Conservation (phyloP, 1,140 invertebrate species). For the Chironomus striatipennis region DNA sequence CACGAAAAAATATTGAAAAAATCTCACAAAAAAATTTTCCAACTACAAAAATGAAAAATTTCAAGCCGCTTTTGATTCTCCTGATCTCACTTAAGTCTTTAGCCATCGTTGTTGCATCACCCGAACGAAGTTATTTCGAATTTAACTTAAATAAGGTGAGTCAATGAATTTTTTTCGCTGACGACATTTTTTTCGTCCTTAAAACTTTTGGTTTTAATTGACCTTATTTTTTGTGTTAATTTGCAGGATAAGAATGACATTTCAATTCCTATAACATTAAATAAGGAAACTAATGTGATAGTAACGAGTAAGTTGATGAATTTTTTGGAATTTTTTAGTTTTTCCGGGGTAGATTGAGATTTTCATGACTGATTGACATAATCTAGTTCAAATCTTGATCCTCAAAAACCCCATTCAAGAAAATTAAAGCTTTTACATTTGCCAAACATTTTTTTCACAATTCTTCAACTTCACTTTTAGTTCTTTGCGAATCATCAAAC, state of each 20-base stretch:
- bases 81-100: neutral
- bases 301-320: neutral
- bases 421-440: too few species aligned
- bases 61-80: neutral
- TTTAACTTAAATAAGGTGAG: neutral
- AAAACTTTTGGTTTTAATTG: neutral
- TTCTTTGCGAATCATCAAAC: neutral
- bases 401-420: too few species aligned
- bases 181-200: too few species aligned
- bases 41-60: neutral
- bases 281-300: neutral
- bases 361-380: too few species aligned
- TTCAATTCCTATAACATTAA: conserved; percentile 2
- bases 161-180: neutral
- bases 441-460: too few species aligned
- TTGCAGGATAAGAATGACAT: neutral
- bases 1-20: neutral
- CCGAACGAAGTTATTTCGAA: neutral
- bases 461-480: neutral
- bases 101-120: neutral
- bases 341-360: too few species aligned
- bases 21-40: neutral
- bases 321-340: neutral
- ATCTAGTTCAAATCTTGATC: too few species aligned
- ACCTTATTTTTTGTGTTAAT: neutral